These are phyloP conservation scores for Brachyhypopomus gauderio DNA, from an alignment of 2,113 vertebrate species.

Conservation along the genomic window DNA sequence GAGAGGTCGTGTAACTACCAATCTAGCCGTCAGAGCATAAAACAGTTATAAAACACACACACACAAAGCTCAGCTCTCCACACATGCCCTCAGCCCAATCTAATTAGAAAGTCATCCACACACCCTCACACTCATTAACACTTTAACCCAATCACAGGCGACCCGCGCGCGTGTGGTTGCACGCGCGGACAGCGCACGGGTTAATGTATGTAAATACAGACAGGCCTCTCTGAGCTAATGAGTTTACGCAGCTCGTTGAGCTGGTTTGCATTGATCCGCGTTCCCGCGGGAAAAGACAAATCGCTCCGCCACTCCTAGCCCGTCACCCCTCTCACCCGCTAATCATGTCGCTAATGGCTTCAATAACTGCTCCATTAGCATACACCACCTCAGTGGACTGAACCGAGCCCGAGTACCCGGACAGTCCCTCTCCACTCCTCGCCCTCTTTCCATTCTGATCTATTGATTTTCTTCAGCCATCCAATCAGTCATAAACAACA, in stretches of 20 bases:
- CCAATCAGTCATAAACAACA: no score
- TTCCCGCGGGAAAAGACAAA: slow-evolving; percentile 62
- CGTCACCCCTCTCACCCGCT: slow-evolving; percentile 66
- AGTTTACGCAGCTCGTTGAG: slow-evolving; percentile 75
- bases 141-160: slow-evolving; percentile 42
- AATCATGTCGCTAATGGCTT: slow-evolving; percentile 75
- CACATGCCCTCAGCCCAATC: slow-evolving; percentile 32
- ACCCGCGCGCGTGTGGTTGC: neutral
- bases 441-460: no score
- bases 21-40: no score
- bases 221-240: slow-evolving; percentile 62
- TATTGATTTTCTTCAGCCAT: no score
- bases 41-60: slow-evolving; percentile 11
- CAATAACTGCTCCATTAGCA: slow-evolving; percentile 76
- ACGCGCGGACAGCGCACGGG: slow-evolving; percentile 54
- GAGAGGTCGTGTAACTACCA: neutral
- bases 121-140: slow-evolving; percentile 35
- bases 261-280: slow-evolving; percentile 78
- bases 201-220: slow-evolving; percentile 73
- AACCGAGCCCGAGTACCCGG: no score
- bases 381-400: slow-evolving; percentile 71
- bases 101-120: slow-evolving; percentile 41
- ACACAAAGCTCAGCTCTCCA: neutral
- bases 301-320: slow-evolving; percentile 60
- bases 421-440: neutral